Evolutionary conservation across 2,888 invertebrate species (phyloP).

Genomic region (Trachelus iudaicus): DNA sequence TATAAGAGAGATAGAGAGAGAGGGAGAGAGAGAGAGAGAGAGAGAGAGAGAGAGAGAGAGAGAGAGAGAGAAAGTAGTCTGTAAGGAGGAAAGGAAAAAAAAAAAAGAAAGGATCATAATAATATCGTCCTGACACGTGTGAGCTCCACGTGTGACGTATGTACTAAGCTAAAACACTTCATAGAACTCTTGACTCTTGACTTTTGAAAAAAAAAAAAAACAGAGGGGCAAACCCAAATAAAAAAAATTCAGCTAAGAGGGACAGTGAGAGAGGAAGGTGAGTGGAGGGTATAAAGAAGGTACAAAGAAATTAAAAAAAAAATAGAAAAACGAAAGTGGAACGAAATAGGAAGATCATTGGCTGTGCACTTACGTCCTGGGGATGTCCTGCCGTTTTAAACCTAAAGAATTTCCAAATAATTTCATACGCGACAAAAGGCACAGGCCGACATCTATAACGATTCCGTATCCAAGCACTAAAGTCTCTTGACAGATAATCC

Average conservation of each 20-base stretch:
- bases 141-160: slow-evolving; percentile 37
- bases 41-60: too few relatives aligned
- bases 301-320: slow-evolving; percentile 15
- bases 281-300: slow-evolving; percentile 21
- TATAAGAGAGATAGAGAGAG: neutral
- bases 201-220: slow-evolving; percentile 14
- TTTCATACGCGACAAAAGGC: slow-evolving; percentile 23
- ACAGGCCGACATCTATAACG: slow-evolving; percentile 30
- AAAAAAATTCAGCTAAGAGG: slow-evolving; percentile 18
- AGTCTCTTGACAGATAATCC: slow-evolving; percentile 45
- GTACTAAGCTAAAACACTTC: slow-evolving; percentile 26
- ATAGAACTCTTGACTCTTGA: slow-evolving; percentile 26
- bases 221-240: slow-evolving; percentile 4
- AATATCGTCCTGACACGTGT: slow-evolving; percentile 32
- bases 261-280: slow-evolving; percentile 12
- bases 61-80: neutral
- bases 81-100: slow-evolving; percentile 1
- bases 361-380: slow-evolving; percentile 49
- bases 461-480: slow-evolving; percentile 38
- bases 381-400: slow-evolving; percentile 50
- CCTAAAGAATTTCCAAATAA: slow-evolving; percentile 21
- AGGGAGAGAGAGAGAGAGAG: too few relatives aligned
- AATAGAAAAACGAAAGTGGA: slow-evolving; percentile 7
- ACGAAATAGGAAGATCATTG: slow-evolving; percentile 20
- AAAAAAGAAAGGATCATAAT: slow-evolving; percentile 10